Conservation (phyloP, 1,140 invertebrate species). For the Drosophila eugracilis region DNA sequence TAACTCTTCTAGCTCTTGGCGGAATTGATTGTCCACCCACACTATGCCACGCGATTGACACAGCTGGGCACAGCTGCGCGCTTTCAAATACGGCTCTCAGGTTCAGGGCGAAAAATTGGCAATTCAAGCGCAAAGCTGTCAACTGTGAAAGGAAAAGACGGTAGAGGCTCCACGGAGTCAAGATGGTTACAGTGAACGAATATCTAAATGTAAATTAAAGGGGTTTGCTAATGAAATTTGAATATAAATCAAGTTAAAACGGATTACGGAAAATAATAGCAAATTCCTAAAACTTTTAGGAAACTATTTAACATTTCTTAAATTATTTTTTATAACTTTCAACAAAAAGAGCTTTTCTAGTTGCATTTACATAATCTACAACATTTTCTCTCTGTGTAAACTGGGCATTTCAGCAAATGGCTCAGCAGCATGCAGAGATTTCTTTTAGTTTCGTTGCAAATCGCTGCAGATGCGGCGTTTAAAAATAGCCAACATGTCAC, state of each 20-base stretch:
- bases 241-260: too few relatives aligned
- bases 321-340: too few relatives aligned
- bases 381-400: background rate
- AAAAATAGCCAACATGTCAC: conserved; percentile 80
- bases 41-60: conserved; percentile 30
- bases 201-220: background rate
- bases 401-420: conserved; percentile 41
- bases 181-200: conserved; percentile 3
- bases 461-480: conserved; percentile 66
- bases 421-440: conserved; percentile 56
- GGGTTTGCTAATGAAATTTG: too few relatives aligned
- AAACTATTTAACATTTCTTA: too few relatives aligned
- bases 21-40: conserved; percentile 75
- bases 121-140: conserved; percentile 78
- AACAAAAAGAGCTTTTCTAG: too few relatives aligned
- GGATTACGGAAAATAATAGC: too few relatives aligned
- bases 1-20: conserved; percentile 44
- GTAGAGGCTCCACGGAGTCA: conserved; percentile 1
- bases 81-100: conserved; percentile 35
- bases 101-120: conserved; percentile 63
- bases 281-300: too few relatives aligned
- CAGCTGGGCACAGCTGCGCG: conserved; percentile 56
- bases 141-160: conserved; percentile 31
- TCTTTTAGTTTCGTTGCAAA: conserved; percentile 51
- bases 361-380: too few relatives aligned